Conservation (phyloP, 2,888 invertebrate genomes). For the Clepsis dumicolana region DNA sequence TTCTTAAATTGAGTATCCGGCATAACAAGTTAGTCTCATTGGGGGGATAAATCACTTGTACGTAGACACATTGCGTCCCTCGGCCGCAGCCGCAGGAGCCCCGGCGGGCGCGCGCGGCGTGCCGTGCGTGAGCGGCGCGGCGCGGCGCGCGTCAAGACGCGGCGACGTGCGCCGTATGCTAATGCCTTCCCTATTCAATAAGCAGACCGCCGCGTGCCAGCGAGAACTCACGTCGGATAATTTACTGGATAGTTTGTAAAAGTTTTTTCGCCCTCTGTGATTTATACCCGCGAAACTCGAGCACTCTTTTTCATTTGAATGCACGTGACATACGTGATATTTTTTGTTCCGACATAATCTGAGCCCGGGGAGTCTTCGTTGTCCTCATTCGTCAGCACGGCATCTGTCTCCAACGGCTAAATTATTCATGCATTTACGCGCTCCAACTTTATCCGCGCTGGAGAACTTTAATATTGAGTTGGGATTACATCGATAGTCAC, state of each 20-base stretch:
- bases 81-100: conserved; percentile 29
- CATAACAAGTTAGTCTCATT: conserved; percentile 30
- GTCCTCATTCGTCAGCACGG: conserved; percentile 78
- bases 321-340: conserved; percentile 85
- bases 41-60: conserved; percentile 36
- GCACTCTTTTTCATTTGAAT: conserved; percentile 86
- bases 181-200: conserved; percentile 84
- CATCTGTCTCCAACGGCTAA: conserved; percentile 79
- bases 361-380: conserved; percentile 69
- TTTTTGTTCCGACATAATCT: conserved; percentile 83
- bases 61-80: conserved; percentile 42
- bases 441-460: conserved; percentile 72
- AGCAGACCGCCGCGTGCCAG: conserved; percentile 84
- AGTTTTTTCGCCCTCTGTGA: conserved; percentile 85
- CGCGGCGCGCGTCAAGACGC: conserved; percentile 61
- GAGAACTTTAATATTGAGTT: conserved; percentile 76
- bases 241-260: conserved; percentile 87
- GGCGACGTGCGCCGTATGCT: conserved; percentile 83
- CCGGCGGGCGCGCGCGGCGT: conserved; percentile 28
- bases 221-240: conserved; percentile 86
- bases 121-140: conserved; percentile 41
- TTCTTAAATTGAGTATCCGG: conserved; percentile 36
- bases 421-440: conserved; percentile 84
- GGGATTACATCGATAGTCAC: conserved; percentile 77
- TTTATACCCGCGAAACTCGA: conserved; percentile 85